phyloP scores from a whole-genome alignment of 2,113 vertebrate genomes.

The Aramus guarauna region DNA sequence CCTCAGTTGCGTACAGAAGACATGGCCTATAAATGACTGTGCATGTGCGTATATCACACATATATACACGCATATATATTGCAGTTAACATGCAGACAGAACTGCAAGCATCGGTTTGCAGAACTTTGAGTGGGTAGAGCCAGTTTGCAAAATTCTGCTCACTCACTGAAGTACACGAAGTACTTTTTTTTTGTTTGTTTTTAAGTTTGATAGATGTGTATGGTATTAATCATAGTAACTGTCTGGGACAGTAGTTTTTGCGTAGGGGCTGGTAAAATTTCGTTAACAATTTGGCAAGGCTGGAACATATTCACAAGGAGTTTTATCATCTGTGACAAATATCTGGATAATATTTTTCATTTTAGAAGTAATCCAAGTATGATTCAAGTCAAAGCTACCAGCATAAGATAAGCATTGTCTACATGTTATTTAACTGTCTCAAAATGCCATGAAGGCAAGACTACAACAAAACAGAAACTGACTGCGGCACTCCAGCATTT shows the following conservation, averaged over 20 bases:
- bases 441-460: background rate
- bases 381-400: background rate
- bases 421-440: background rate
- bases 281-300: background rate
- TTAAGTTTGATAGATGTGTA: background rate
- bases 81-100: background rate
- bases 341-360: background rate
- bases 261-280: background rate
- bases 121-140: background rate
- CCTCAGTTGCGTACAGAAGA: background rate
- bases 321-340: conserved; percentile 3
- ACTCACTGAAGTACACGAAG: background rate
- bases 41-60: background rate
- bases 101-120: background rate
- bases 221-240: background rate
- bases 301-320: background rate
- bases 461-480: background rate
- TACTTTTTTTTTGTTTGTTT: background rate
- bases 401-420: background rate
- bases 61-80: background rate
- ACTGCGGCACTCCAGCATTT: background rate
- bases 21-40: background rate
- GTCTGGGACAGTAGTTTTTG: background rate
- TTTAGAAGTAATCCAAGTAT: conserved; percentile 1
- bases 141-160: background rate